Evolutionary conservation across 2,113 vertebrate species (phyloP), one percentile per base, ranked within the genome.

Genomic region (Rhinogobius similis): DNA sequence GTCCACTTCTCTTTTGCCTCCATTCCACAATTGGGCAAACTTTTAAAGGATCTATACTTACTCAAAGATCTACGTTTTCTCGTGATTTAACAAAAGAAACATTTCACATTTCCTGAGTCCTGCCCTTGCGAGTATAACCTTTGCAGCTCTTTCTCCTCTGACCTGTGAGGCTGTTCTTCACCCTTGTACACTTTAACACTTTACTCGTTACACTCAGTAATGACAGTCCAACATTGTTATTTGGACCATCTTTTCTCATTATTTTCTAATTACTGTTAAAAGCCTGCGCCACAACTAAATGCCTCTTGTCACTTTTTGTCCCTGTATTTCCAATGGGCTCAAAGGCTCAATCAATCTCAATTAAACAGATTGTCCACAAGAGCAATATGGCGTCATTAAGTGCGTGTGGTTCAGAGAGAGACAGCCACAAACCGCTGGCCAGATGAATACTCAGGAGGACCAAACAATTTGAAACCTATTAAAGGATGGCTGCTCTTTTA

Each of bases 391-490:
- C 10, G 20, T 38, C 61, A 39, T 18, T 64, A 29, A 36, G 52
- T 58, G 4, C 38, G 10, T 62, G 44, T 44, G 52, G 10, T 23
- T 53, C 6, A 29, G 24, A 20, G 18, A 20, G 18, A 18, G 39
- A 29, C 14, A 39, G 46, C 10, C 24, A 13, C 16, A 64, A 64
- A 68, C 36, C 58, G 62, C 65, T 41, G 62, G 39, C 23, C 62
- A 32, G 39, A 20, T 9, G 21, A 44, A 53, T 14, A 36, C 27
- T 55, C n/a, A 29, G 26, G n/a, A 20, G 59, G 59, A 20, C 62
- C 26, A 68, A 56, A 21, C 65, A 5, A 36, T 63, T 62, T 75
- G 14, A 46, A 62, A 38, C 58, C 39, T 50, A 48, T 44, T 70
- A 73, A 41, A 26, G 6, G 29, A 24, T 16, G 36, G 16, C 38